Evolutionary conservation across 2,888 invertebrate species (phyloP), one percentile per base, ranked within the genome.

Genomic region (Pseudococcus jackbeardsleyi): DNA sequence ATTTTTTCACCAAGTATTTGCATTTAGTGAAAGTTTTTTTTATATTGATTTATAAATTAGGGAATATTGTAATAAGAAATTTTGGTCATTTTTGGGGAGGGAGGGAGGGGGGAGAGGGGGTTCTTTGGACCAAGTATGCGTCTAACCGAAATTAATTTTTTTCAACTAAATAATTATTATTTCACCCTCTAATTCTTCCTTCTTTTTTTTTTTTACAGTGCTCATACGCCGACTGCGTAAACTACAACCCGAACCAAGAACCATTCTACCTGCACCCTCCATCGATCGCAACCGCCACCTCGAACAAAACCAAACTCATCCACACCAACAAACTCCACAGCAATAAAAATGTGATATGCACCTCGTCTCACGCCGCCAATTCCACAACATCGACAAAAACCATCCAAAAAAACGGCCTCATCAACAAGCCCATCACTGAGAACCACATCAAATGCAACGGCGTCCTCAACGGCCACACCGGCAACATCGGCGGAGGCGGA

Each of bases 251-350:
- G 64, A 91, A 92, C 6, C 92, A 93, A 89, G 94, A 94, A 91
- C 96, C 96, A 8, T 96, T 96, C 92, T 96, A 94, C 91, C 92
- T 96, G 33, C 96, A 96, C 93, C 95, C 94, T 4, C 95, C 95
- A n/a, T 93, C 91, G 91, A 90, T 92, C 91, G 89, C 91, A 90
- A 68, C 15, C 39, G 90, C 54, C 19, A 64, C 86, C 86, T 88
- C 89, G 89, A 89, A 85, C 91, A 88, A 90, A 91, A 89, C 91
- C 91, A 88, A 91, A 91, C 9, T 91, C 91, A 88, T 92, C 92
- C 89, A 91, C 91, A 39, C 84, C 64, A 54, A 54, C 54, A 88
- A 88, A 46, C 12, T 22, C 9, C 19, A 88, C 46, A 54, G 8
- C n/a, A 54, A 54, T 54, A 50, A 84, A 26, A 88, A 33, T 46